A percentile compares a stretch with the other conserved stretches of the same genome.
phyloP scores from a whole-genome alignment of 2,113 vertebrate species.

The Cochlearius cochlearius region DNA sequence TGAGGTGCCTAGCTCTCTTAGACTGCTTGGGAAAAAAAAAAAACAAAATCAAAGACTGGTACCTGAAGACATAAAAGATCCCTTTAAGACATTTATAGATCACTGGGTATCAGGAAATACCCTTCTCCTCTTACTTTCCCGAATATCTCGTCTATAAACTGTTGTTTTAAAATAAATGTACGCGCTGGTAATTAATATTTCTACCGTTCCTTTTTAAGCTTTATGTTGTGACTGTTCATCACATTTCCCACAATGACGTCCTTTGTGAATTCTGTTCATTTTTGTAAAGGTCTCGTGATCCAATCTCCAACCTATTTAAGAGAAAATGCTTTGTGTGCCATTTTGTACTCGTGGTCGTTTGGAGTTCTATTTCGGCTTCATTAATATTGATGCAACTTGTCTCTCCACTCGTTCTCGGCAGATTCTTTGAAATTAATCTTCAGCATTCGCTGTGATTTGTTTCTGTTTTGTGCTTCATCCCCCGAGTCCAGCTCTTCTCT shows the following conservation, averaged over 20 bases:
- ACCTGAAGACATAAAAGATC: neutral
- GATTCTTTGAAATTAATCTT: conserved; percentile 77
- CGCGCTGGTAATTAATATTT: conserved; percentile 42
- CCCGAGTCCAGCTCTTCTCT: conserved; percentile 64
- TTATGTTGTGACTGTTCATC: conserved; percentile 68
- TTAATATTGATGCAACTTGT: conserved; percentile 79
- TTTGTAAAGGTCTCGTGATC: conserved; percentile 67
- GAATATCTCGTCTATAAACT: neutral
- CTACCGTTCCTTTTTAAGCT: conserved; percentile 25
- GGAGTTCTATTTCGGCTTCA: conserved; percentile 76
- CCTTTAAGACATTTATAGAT: neutral
- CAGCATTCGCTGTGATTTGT: conserved; percentile 71
- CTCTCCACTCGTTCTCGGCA: conserved; percentile 66
- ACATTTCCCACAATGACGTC: conserved; percentile 55
- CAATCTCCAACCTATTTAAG: conserved; percentile 77
- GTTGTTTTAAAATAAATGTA: conserved; percentile 1
- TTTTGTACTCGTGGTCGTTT: conserved; percentile 61
- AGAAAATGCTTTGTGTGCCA: conserved; percentile 69
- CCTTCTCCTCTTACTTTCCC: neutral
- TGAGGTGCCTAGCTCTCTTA: neutral
- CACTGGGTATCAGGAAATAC: neutral
- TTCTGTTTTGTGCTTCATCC: conserved; percentile 62
- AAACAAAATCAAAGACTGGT: neutral
- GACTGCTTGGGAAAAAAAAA: neutral
- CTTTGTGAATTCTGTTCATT: conserved; percentile 61